Evolutionary conservation across 2,797 vertebrate species (phyloP).

Genomic region (Gallinago stenura): DNA sequence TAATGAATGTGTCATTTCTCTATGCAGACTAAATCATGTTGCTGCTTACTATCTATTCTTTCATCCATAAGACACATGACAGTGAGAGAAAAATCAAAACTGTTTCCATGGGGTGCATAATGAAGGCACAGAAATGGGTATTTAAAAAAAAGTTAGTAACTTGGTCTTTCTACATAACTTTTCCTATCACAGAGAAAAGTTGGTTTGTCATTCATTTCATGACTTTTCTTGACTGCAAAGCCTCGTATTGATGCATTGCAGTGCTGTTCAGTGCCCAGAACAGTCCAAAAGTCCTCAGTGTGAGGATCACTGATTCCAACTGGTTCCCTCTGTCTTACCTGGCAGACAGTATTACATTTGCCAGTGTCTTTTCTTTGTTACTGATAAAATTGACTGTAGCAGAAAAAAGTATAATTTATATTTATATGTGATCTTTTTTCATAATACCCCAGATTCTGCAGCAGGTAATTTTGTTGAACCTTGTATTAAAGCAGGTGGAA

Average conservation of each 20-base stretch:
- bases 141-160: not conserved
- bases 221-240: not conserved
- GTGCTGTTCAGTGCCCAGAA: not conserved
- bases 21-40: not conserved
- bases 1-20: not conserved
- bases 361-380: not conserved
- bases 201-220: not conserved
- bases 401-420: not conserved
- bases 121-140: not conserved
- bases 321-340: not conserved
- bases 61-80: not conserved
- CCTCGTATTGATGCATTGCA: not conserved
- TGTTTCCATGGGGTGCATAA: fast-evolving
- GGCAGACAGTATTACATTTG: too few relatives aligned
- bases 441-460: not conserved
- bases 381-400: not conserved
- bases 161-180: not conserved
- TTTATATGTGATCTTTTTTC: not conserved
- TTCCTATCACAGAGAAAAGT: not conserved
- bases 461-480: not conserved
- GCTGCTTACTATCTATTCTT: not conserved
- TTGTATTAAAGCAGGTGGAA: not conserved
- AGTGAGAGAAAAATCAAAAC: not conserved
- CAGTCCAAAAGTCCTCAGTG: not conserved
- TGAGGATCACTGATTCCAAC: not conserved